Evolutionary conservation across 2,113 vertebrate species (phyloP).

Genomic region (Tachysurus fulvidraco): DNA sequence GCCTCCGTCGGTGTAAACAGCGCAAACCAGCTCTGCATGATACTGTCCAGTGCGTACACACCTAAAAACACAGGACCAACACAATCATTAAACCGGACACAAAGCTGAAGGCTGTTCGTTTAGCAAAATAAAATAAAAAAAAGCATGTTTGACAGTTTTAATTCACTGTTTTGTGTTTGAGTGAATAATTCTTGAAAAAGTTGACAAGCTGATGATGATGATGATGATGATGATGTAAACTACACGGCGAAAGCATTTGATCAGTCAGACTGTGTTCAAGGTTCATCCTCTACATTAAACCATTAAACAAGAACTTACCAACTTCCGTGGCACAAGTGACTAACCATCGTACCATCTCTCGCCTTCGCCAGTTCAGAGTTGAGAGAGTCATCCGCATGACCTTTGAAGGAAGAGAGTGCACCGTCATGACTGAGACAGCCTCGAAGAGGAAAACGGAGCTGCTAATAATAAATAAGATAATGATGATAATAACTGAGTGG

Average conservation of each 20-base stretch:
- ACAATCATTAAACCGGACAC: background rate
- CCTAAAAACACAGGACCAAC: slow-evolving; percentile 63
- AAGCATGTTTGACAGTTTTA: background rate
- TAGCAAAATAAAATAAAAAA: background rate
- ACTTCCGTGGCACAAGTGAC: slow-evolving; percentile 98
- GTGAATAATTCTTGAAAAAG: background rate
- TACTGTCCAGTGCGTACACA: slow-evolving; percentile 92
- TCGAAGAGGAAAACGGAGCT: background rate
- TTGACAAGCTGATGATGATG: background rate
- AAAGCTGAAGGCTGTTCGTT: background rate
- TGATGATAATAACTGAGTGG: slow-evolving; percentile 67
- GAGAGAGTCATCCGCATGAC: slow-evolving; percentile 99
- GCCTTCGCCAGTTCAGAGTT: slow-evolving; percentile 95
- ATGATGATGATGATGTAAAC: background rate
- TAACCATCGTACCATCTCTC: slow-evolving; percentile 99
- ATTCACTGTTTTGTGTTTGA: no score
- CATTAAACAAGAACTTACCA: slow-evolving; percentile 76
- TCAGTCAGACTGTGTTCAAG: background rate
- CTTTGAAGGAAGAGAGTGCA: slow-evolving; percentile 64
- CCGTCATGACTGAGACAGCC: background rate
- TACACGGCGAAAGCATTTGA: background rate
- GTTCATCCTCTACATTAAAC: background rate
- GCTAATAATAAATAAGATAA: no score
- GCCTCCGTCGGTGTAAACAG: slow-evolving; percentile 97
- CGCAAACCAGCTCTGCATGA: slow-evolving; percentile 97